Evolutionary conservation across 2,888 invertebrate genomes (phyloP), one percentile per base, ranked within the genome.

Genomic region (Steinernema scapterisci): DNA sequence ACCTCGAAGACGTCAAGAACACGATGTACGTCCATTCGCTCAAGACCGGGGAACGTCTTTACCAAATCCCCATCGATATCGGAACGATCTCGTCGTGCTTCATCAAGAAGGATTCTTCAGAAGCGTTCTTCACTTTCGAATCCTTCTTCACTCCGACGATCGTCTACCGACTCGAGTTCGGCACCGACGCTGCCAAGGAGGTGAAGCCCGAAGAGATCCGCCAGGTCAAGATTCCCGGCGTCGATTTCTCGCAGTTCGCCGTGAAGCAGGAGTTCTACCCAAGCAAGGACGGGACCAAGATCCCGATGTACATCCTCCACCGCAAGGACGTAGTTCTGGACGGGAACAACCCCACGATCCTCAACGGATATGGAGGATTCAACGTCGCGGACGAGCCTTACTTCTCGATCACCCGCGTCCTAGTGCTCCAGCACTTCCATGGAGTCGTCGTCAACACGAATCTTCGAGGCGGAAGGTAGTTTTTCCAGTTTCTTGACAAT

Each of bases 1-100:
- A 96, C 88, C 91, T 97, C 76, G 92, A 93, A 87, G 95, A 97
- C 90, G 97, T 97, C 9, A 96, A 96, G 94, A 93, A 92, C 88
- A 92, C 92, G 2, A 90, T 97, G 71, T 93, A 94, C 90, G 90
- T 97, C 11, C 92, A 93, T 89, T 91, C 91, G 79, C 89, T 95
- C 82, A 89, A 90, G 73, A 91, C 91, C 13, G 97, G 97, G 23
- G 89, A 91, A 73, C 88, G 92, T 73, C 88, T 94, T 38, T 91
- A 91, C 82, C 91, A 91, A 78, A 76, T 85, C 31, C 84, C 85
- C 7, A 63, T 85, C 16, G 75, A 72, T 81, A 92, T 96, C 79
- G 97, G 97, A 23, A 93, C 94, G 0, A 91, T 97, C 44, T 92
- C 92, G 21, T 92, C 92, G 1, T 93, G 93, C 88, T 93, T 93